Conservation (phyloP, 1,140 invertebrate genomes). For the Drosophila navojoa region DNA sequence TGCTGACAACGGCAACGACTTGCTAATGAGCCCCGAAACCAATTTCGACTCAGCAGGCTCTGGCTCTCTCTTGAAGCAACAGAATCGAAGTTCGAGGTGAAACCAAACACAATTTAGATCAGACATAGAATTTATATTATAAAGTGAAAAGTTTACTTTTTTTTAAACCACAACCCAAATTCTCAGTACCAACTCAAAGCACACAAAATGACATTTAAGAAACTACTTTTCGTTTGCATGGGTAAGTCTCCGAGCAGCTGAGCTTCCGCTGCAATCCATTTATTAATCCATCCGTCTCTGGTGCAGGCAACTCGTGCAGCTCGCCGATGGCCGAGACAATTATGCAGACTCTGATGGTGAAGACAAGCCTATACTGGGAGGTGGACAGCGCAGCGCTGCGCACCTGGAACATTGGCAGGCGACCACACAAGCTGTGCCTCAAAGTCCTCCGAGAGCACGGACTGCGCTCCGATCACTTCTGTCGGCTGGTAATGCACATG, state of each 20-base stretch:
- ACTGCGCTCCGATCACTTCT: conserved; percentile 59
- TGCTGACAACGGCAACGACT: conserved; percentile 5
- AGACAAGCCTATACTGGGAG: conserved; percentile 72
- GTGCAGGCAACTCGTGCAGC: conserved; percentile 64
- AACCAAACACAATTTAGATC: background rate
- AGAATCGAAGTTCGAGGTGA: background rate
- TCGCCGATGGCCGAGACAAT: conserved; percentile 70
- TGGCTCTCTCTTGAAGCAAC: background rate
- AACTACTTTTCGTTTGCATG: conserved; percentile 66
- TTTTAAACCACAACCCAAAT: background rate
- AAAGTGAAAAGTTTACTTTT: background rate
- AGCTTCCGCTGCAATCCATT: background rate
- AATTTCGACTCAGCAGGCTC: conserved; percentile 10
- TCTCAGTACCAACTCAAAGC: background rate
- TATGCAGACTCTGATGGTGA: conserved; percentile 66
- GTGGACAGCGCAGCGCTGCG: conserved; percentile 68
- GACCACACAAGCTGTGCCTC: conserved; percentile 52
- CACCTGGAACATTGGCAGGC: conserved; percentile 64
- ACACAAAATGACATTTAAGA: conserved; percentile 50
- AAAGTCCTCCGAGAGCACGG: conserved; percentile 57
- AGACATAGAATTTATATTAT: background rate
- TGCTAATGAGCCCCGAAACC: background rate
- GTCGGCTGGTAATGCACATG: conserved; percentile 45
- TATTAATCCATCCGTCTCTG: background rate
- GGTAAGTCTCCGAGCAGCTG: conserved; percentile 35